A percentile compares a stretch with the other conserved stretches of the same genome.
phyloP scores from a whole-genome alignment of 2,888 invertebrate genomes.

The Stratiomys singularior region DNA sequence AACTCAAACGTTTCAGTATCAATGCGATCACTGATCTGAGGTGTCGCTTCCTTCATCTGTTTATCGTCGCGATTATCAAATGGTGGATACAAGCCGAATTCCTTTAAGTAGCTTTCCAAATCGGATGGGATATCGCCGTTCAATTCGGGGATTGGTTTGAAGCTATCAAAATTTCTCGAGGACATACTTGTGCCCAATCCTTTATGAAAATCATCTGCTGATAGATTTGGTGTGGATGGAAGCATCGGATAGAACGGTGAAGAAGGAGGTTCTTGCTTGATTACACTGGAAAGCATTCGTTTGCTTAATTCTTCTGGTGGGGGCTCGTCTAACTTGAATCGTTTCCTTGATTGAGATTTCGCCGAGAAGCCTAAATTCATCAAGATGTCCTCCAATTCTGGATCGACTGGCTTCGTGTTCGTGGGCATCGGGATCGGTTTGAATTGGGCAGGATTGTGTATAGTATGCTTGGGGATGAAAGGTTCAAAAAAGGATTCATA shows the following conservation, averaged over 20 bases:
- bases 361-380: constrained; percentile 65
- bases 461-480: constrained; percentile 39
- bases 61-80: constrained; percentile 50
- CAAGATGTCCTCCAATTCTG: constrained; percentile 63
- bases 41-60: constrained; percentile 48
- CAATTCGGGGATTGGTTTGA: constrained; percentile 64
- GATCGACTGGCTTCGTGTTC: constrained; percentile 54
- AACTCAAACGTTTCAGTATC: constrained; percentile 13
- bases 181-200: constrained; percentile 58
- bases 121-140: constrained; percentile 58
- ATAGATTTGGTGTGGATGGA: constrained; percentile 53
- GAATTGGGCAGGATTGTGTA: constrained; percentile 14
- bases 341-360: constrained; percentile 55
- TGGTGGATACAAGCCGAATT: constrained; percentile 61
- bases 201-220: constrained; percentile 58
- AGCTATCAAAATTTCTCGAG: constrained; percentile 62
- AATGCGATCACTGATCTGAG: constrained; percentile 36
- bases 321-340: constrained; percentile 58
- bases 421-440: constrained; percentile 45
- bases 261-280: constrained; percentile 50
- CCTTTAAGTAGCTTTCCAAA: constrained; percentile 62
- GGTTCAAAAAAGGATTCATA: background rate
- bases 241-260: constrained; percentile 45
- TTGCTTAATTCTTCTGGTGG: constrained; percentile 60
- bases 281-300: constrained; percentile 57